Base-by-base conservation (phyloP, 2,888 invertebrate genomes). In the Homarus gammarus region DNA sequence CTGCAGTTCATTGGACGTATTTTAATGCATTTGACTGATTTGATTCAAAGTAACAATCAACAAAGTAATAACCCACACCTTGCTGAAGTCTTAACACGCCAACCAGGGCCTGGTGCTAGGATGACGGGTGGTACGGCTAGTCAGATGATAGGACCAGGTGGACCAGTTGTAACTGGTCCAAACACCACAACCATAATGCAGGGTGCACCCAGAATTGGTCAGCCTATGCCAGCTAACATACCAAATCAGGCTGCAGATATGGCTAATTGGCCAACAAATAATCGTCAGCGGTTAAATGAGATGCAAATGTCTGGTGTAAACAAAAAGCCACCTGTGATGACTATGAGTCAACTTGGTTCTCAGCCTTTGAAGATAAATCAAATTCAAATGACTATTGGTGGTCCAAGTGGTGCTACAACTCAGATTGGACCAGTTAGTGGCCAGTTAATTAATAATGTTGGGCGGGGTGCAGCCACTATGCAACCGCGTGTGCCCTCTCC, bases 401-500 rank as follows among this genome's bases (percentile, higher is more conserved):
- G 83, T 61, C 87, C 77, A 38, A 61, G 70, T 51, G 61, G 38
- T 6, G 70, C 31, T 12, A 84, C 56, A 36, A 22, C 68, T 27
- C 89, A 84, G 51, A 89, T 89, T 49, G 78, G 84, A 72, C 87
- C 64, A 18, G 56, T 87, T 18, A 27, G 51, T 1, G 86, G 83
- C 3, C 90, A 90, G 61, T 78, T 90, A 33, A 72, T 84, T 40
- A 73, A 84, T 12, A 68, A 72, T 56, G 83, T 83, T 18, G 83
- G 83, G 6, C 84, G 84, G 22, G 82, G 68, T 33, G 84, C 75
- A 33, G 81, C 51, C 22, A 40, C 87, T 12, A 90, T 84, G 87
- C 90, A 90, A 33, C 90, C 90, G 8, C 79, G 87, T 6, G 90
- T 90, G 27, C 90, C 90, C 49, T 90, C 90, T 18, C 90, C 90